These are phyloP conservation scores for Melikaiella ostensackeni DNA, from an alignment of 2,888 invertebrate species.

Conservation along the genomic window DNA sequence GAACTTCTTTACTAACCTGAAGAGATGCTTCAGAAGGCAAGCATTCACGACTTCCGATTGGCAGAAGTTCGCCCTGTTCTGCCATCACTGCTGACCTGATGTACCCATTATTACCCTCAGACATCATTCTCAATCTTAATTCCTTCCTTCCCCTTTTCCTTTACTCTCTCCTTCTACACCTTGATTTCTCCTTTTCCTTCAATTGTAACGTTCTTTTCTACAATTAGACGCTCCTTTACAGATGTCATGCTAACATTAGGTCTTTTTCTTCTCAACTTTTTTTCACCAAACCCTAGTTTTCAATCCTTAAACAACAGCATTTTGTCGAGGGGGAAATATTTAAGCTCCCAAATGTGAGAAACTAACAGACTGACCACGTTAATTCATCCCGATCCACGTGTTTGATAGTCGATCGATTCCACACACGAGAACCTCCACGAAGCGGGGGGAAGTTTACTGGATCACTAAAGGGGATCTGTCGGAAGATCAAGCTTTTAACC, in stretches of 20 bases:
- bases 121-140: conserved; percentile 60
- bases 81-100: conserved; percentile 64
- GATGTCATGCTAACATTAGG: not conserved
- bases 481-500: not conserved
- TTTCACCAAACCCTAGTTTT: not conserved
- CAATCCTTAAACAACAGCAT: conserved; percentile 5
- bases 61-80: conserved; percentile 66
- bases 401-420: conserved; percentile 38
- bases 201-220: not conserved
- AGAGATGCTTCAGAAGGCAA: conserved; percentile 61
- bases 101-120: conserved; percentile 71
- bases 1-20: conserved; percentile 61
- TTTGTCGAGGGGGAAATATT: not conserved
- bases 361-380: conserved; percentile 7
- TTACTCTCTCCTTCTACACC: conserved; percentile 27
- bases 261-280: not conserved
- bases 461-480: conserved; percentile 18
- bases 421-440: conserved; percentile 16
- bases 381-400: conserved; percentile 22
- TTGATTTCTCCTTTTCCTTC: not conserved
- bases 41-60: conserved; percentile 61
- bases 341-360: conserved; percentile 5
- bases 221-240: not conserved
- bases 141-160: not conserved
- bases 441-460: conserved; percentile 27